phyloP scores from a whole-genome alignment of 1,140 invertebrate species.

The Steinernema feltiae region DNA sequence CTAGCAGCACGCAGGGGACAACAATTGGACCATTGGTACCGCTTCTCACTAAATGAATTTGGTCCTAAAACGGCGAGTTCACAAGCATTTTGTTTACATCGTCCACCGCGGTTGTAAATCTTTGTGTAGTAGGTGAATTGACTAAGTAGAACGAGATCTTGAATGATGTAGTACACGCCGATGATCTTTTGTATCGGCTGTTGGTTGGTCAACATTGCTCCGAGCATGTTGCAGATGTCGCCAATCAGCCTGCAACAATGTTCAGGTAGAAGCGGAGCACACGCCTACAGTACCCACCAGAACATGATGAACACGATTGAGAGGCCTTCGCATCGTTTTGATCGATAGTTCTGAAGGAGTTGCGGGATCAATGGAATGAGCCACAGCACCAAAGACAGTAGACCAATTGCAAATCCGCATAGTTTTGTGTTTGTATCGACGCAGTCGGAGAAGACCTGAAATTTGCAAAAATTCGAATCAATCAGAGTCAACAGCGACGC shows the following conservation, averaged over 20 bases:
- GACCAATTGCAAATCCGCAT: conserved; percentile 31
- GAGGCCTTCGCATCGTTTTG: conserved; percentile 35
- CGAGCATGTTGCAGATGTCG: conserved; percentile 56
- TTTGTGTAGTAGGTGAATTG: conserved; percentile 53
- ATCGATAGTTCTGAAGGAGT: conserved; percentile 35
- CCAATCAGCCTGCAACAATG: conserved; percentile 45
- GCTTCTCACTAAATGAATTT: neutral
- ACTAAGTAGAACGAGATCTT: conserved; percentile 49
- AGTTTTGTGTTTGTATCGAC: conserved; percentile 39
- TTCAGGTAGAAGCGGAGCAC: too few relatives aligned
- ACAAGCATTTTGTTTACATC: conserved; percentile 28
- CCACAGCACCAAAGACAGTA: conserved; percentile 37
- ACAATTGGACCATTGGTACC: conserved; percentile 25
- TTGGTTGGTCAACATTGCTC: conserved; percentile 55
- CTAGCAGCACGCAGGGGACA: conserved; percentile 30
- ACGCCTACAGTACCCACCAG: conserved; percentile 24
- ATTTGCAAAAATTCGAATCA: conserved; percentile 10
- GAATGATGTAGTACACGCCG: conserved; percentile 57
- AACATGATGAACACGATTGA: conserved; percentile 37
- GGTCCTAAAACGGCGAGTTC: conserved; percentile 19
- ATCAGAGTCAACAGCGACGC: conserved; percentile 15
- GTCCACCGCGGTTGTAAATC: conserved; percentile 36
- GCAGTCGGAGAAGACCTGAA: conserved; percentile 36
- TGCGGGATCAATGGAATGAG: conserved; percentile 40
- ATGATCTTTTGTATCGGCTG: conserved; percentile 57